phyloP scores from a whole-genome alignment of 2,797 vertebrate genomes.

The Pelochelys cantorii region DNA sequence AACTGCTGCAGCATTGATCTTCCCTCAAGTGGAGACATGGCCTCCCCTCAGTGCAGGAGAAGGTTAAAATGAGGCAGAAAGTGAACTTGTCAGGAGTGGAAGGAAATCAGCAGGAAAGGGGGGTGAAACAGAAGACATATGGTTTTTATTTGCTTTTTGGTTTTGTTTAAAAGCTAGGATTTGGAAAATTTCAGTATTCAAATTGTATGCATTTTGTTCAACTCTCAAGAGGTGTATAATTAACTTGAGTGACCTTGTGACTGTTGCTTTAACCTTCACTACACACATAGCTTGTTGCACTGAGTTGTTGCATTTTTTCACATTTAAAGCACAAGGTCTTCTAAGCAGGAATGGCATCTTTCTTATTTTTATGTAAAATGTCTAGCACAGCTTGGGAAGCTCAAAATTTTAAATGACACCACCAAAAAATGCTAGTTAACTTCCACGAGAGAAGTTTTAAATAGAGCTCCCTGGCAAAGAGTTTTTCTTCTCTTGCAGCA shows the following conservation, averaged over 20 bases:
- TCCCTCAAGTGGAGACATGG: too few relatives aligned
- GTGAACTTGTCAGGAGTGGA: neutral
- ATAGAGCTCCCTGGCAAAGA: neutral
- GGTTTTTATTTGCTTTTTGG: neutral
- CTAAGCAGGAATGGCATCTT: neutral
- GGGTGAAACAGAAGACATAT: neutral
- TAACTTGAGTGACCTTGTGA: neutral
- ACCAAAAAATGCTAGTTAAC: neutral
- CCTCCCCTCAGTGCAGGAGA: neutral
- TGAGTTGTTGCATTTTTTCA: neutral
- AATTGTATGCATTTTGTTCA: neutral
- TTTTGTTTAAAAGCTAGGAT: neutral
- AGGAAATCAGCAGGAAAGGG: neutral
- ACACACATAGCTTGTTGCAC: neutral
- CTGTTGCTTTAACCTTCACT: neutral
- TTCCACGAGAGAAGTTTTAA: neutral
- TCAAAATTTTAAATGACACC: neutral
- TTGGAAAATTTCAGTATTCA: neutral
- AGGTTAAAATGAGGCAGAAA: neutral
- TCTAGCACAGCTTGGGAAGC: neutral
- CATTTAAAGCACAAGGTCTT: neutral
- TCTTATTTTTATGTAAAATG: neutral
- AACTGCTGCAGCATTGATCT: too few relatives aligned
- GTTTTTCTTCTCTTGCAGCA: neutral
- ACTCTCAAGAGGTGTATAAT: neutral